Base-by-base conservation (phyloP, 2,888 invertebrate species). In the Chrysina gloriosa region DNA sequence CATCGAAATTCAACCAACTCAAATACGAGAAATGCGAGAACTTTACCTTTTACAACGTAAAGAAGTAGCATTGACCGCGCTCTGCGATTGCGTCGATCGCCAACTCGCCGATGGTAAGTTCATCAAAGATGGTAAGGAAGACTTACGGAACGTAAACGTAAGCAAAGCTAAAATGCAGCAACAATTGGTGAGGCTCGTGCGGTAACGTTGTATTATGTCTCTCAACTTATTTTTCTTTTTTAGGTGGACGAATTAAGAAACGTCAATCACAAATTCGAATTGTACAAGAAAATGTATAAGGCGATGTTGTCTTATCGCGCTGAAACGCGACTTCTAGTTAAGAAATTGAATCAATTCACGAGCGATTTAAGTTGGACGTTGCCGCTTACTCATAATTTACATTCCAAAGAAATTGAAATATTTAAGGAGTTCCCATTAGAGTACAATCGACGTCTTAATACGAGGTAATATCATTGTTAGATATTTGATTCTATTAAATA, bases 381-480 rank as follows among this genome's bases (percentile, higher is more conserved):
- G 4, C 58, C 65, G 6, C 19, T 71, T 2, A 52, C 31, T 7
- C 6, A 39, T 3, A 63, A 48, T 31, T 31, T 67, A 27, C 56
- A 48, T 39, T 52, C 63, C 1, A 56, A 39, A 3, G 71, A 71
- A 50, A 65, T 71, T 6, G 21, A 50, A 3, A 58, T 68, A 3
- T 71, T 71, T 39, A 27, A 65, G 1, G 56, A 70, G 7, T 71
- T 70, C 48, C 71, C 71, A 0, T 48, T 71, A 14, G 70, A 71
- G 50, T 71, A 70, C 29, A 70, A 69, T 25, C 27, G 69, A n/a
- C 47, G 34, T 27, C 9, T 66, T 7, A 54, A 48, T n/a, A 25
- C 54, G 2, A 21, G 31, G 68, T 66, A 63, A 19, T 48, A 31
- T 34, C 21, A 21, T 3, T 34, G 0, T 3, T 56, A 11, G 6